Evolutionary conservation across 2,888 invertebrate species (phyloP), one percentile per base, ranked within the genome.

Genomic region (Branchipolynoe longqiensis): DNA sequence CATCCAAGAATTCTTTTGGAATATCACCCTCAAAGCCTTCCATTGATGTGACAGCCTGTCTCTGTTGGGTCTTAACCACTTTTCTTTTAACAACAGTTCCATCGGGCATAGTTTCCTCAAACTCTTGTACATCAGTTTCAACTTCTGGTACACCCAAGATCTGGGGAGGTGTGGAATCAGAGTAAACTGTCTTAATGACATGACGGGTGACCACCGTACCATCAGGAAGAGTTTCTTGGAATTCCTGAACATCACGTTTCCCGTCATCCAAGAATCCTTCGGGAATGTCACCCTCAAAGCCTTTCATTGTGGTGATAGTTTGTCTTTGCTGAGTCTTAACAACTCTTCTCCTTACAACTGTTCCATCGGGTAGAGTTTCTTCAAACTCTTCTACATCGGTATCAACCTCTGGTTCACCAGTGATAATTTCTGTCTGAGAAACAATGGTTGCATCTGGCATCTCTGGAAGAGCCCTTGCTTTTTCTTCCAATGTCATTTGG

Each of bases 51-150:
- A 4, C 25, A 25, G 62, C 31, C 25, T 62, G 62, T 25, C 31
- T 28, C 12, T 56, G 56, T 25, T 56, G 56, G 2, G 56, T 22
- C 59, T 40, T 73, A 40, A 73, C 25, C 2, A 73, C 38, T 38
- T 14, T 73, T 25, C 73, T 18, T 56, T 48, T 84, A 18, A 92
- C 88, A 18, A 90, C 88, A 1, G 91, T 89, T 6, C 92, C 92
- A 89, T 92, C 92, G 4, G 90, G 88, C 25, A 89, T 88, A 8
- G 87, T 87, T 73, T 91, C 90, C 85, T 92, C 90, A 85, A 40
- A 12, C n/a, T 33, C 78, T 78, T 78, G 48, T 1, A 48, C 54
- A 41, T 78, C 78, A 18, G n/a, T 28, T 2, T 73, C 14, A 6
- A n/a, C 38, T 25, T 48, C 48, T 12, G 78, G 78, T 2, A 48